Evolutionary conservation across 2,888 invertebrate species (phyloP), one percentile per base, ranked within the genome.

Genomic region (Diadegma fenestrale): DNA sequence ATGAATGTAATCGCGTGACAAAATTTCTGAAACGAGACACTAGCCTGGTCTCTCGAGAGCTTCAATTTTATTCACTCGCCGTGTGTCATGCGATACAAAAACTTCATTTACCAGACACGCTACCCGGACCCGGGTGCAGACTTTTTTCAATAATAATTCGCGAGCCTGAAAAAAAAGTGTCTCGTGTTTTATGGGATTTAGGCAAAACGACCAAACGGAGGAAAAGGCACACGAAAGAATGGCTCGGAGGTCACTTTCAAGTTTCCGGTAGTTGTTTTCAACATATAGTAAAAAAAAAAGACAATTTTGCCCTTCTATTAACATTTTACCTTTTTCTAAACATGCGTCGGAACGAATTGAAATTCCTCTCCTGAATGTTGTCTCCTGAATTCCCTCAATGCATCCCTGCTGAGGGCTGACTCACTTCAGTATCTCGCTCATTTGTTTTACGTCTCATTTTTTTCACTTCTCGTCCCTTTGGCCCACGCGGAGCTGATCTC

Each of bases 31-130:
- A 69, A 61, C 58, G 37, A n/a, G 58, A 58, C 17, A 45, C 37
- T 19, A 22, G 37, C 22, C 26, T 58, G 33, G 45, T 81, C 75
- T 41, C 81, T 33, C 3, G 68, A 69, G 68, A 37, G 45, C 22
- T 68, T 68, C 66, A 81, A 73, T 73, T 80, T 54, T 72, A 43
- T 61, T 43, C 58, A 26, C 26, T 61, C 41, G 26, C 43, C 58
- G 5, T 33, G 58, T 26, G 54, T 78, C 48, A 51, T 48, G 30
- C 33, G 48, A 71, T 33, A n/a, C 33, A 51, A 48, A 71, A 58
- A 58, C 26, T 58, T 26, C 58, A 26, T 58, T 58, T 58, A 26
- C 48, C 10, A 33, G 30, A 48, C 68, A 30, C 58, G 12, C 7
- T 68, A 30, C 51, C 19, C 6, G 26, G 26, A 30, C n/a, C 14